phyloP scores from a whole-genome alignment of 2,888 invertebrate genomes.

The Lasioglossum marginatum region DNA sequence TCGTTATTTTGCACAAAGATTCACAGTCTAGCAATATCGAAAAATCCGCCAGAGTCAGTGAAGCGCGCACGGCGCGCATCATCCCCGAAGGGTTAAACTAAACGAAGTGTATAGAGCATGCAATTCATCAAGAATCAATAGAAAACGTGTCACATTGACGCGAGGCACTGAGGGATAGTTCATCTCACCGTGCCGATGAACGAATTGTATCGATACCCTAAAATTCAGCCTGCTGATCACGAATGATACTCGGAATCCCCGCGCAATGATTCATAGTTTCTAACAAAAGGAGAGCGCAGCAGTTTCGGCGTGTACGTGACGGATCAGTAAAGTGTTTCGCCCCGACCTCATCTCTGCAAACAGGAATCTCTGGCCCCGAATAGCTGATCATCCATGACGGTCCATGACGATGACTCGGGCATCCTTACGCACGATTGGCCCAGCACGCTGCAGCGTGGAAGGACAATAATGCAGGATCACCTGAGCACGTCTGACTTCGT shows the following conservation, averaged over 20 bases:
- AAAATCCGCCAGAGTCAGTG: background rate
- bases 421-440: conserved; percentile 24
- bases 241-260: background rate
- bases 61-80: background rate
- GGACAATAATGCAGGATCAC: conserved; percentile 55
- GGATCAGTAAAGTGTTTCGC: conserved; percentile 18
- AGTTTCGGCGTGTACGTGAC: conserved; percentile 24
- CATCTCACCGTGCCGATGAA: background rate
- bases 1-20: background rate
- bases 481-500: conserved; percentile 61
- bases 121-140: background rate
- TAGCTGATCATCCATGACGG: conserved; percentile 49
- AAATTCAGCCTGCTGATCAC: background rate
- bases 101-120: background rate
- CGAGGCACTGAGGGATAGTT: background rate
- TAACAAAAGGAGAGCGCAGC: conserved; percentile 10
- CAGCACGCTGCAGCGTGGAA: conserved; percentile 2
- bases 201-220: background rate
- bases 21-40: background rate
- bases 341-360: conserved; percentile 31
- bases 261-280: background rate
- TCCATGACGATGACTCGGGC: conserved; percentile 30
- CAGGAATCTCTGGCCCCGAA: conserved; percentile 46
- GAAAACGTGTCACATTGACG: background rate
- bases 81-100: background rate